Evolutionary conservation across 2,113 vertebrate species (phyloP).

Genomic region (Tachuris rubrigastra): DNA sequence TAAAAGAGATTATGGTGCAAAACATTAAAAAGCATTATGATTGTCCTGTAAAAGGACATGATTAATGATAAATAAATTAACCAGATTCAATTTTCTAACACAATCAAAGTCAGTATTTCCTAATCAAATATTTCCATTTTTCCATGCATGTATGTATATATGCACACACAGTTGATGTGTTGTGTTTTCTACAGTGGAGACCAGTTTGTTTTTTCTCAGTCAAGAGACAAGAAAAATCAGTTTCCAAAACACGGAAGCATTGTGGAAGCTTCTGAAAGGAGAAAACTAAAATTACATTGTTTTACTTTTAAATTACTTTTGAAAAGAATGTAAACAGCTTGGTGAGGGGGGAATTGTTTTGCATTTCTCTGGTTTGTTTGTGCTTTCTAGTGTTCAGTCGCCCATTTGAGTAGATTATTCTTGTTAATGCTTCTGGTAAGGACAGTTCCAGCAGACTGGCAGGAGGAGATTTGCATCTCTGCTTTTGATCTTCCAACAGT

Average conservation of each 20-base stretch:
- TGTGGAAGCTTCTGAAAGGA: neutral
- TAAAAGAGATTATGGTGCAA: neutral
- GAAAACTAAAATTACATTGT: neutral
- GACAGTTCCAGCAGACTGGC: neutral
- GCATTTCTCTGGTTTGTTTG: neutral
- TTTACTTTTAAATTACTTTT: neutral
- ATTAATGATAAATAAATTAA: neutral
- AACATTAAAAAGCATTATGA: neutral
- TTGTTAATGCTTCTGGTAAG: neutral
- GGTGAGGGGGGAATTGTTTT: neutral
- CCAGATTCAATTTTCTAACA: neutral
- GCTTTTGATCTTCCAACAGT: neutral
- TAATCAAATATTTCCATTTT: neutral
- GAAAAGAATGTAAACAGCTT: neutral
- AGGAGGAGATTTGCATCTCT: neutral
- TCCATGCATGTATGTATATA: neutral
- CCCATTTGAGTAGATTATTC: neutral
- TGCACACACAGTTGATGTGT: neutral
- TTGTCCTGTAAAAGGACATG: neutral
- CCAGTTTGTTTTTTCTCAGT: neutral
- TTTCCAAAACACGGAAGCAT: neutral
- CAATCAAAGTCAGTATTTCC: neutral
- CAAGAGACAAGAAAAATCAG: neutral
- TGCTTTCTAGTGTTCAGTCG: neutral
- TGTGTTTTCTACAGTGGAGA: neutral